phyloP scores from a whole-genome alignment of 2,113 vertebrate genomes.

The Beaufortia kweichowensis region DNA sequence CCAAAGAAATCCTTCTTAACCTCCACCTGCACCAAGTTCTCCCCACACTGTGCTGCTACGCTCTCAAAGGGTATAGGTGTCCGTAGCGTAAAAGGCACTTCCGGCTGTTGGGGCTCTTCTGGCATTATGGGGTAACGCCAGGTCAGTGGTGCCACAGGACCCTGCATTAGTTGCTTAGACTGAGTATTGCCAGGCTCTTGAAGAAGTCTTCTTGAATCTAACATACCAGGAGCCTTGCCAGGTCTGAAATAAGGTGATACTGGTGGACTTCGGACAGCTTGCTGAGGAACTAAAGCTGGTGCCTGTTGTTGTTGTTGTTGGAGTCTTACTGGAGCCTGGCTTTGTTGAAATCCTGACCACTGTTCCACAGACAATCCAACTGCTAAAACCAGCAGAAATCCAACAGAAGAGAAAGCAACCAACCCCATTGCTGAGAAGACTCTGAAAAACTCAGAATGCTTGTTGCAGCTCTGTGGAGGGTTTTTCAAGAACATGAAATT shows the following conservation, averaged over 20 bases:
- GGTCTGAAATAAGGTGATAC: neutral
- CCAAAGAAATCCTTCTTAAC: slow-evolving; percentile 68
- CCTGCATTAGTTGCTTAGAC: slow-evolving; percentile 5
- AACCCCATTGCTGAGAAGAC: neutral
- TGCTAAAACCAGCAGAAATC: neutral
- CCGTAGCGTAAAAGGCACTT: slow-evolving; percentile 1
- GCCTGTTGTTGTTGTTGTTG: neutral
- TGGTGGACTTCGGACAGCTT: neutral
- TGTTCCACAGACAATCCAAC: neutral
- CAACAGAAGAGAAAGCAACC: neutral
- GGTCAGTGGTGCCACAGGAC: slow-evolving; percentile 45
- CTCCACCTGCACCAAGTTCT: slow-evolving; percentile 56
- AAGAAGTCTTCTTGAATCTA: neutral
- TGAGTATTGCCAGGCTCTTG: neutral
- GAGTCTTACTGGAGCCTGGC: neutral
- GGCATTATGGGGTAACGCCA: slow-evolving; percentile 28
- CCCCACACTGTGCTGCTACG: slow-evolving; percentile 59
- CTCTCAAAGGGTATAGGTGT: slow-evolving; percentile 45
- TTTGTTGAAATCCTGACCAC: neutral
- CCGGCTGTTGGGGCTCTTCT: neutral
- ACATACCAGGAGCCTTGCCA: neutral
- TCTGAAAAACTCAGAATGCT: too few relatives aligned
- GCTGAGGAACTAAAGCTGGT: neutral
- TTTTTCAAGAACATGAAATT: slow-evolving; percentile 16
- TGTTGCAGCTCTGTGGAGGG: accelerated